Evolutionary conservation across 2,797 vertebrate genomes (phyloP).

Genomic region (Rhinichthys osculus): DNA sequence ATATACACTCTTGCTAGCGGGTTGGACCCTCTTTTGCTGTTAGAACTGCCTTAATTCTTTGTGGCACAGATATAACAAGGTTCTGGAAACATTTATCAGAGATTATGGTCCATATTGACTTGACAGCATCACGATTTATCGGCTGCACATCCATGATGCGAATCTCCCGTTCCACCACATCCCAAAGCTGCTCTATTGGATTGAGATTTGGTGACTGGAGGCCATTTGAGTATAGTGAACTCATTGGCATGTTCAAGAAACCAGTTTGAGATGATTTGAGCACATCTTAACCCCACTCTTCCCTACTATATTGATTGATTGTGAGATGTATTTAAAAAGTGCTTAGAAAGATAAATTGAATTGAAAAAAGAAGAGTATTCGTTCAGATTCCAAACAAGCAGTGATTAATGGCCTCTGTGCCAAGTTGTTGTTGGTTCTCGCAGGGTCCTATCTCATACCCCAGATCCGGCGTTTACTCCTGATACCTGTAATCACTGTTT

Average conservation of each 20-base stretch:
- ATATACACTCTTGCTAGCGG: not conserved
- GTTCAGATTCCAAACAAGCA: conserved; percentile 20
- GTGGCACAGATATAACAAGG: not conserved
- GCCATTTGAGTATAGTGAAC: no score
- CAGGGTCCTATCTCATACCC: conserved; percentile 40
- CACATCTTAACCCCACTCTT: not conserved
- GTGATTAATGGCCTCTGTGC: conserved; percentile 53
- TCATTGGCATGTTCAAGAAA: no score
- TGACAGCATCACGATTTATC: conserved; percentile 67
- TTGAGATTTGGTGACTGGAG: conserved; percentile 49
- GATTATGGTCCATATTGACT: conserved; percentile 45
- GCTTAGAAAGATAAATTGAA: conserved; percentile 14
- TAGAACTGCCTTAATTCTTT: not conserved
- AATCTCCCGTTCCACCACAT: conserved; percentile 65
- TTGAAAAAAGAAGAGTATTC: conserved; percentile 12
- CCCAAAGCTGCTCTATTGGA: conserved; percentile 57
- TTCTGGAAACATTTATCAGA: not conserved
- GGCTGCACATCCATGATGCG: conserved; percentile 66
- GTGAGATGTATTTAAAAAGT: conserved; percentile 9
- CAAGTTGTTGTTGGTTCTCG: conserved; percentile 33
- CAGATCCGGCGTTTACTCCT: conserved; percentile 43
- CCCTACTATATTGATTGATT: not conserved
- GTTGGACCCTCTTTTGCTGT: not conserved
- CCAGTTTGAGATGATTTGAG: not conserved
- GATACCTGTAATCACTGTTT: conserved; percentile 56